Evolutionary conservation across 2,888 invertebrate species (phyloP), one percentile per base, ranked within the genome.

Genomic region (Linyphia triangularis): DNA sequence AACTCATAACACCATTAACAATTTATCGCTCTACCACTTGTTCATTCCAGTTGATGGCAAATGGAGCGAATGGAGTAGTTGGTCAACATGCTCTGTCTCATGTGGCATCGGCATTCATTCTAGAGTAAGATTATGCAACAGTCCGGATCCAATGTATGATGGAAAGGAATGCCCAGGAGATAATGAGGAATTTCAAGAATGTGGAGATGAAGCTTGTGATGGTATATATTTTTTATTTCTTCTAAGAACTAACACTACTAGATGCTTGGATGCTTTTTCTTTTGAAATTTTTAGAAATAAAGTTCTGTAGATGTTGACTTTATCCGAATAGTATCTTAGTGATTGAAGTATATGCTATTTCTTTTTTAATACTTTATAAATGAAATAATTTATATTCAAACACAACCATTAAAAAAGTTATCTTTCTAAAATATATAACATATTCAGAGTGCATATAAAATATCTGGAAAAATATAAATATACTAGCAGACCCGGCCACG

Each of bases 101-200:
- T 93, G 93, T 91, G 93, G 93, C 1, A 90, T 88, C 43, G 93
- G 93, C 0, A 89, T 90, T 28, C 91, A 91, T 85, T 91, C 91
- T 28, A 90, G 93, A 73, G 89, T 88, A 24, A 90, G 93, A 51
- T 82, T 90, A 16, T 93, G 93, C 90, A 92, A 91, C 69, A 91
- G 91, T 89, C 93, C 93, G 0, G 65, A 90, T n/a, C 93, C 93
- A 0, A 90, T 91, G 77, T 92, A 92, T 90, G 93, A 93, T 2
- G 94, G 94, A 0, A 91, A 91, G 43, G 89, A 91, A 1, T 94
- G 94, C 91, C 86, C 89, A 2, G 93, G 93, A 9, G 92, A 93
- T 69, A 91, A 90, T 28, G 90, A 82, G 59, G 82, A 89, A 13
- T 70, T 79, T 10, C 79, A 89, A 72, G 89, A 84, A 79, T 89